A percentile compares a stretch with the other conserved stretches of the same genome.
Evolutionary conservation across 2,113 vertebrate genomes (phyloP).

Genomic region (Cynocephalus volans): DNA sequence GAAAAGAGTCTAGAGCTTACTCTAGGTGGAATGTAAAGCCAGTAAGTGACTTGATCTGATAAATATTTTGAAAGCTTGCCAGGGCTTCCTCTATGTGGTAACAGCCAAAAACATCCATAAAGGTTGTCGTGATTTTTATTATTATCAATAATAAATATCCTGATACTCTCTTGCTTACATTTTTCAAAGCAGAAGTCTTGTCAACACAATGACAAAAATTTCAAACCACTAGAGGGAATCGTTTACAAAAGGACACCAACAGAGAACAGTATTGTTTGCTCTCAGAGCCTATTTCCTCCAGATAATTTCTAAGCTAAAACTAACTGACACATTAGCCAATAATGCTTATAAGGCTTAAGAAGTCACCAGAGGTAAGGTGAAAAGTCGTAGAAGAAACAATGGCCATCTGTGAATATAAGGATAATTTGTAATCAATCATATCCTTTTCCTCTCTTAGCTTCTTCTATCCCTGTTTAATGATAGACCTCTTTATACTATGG

Average conservation of each 20-base stretch:
- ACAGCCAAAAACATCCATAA: constrained; percentile 45
- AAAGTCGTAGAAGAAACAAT: not conserved
- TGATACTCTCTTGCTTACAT: not conserved
- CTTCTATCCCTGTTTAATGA: not conserved
- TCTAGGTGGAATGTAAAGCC: constrained; percentile 37
- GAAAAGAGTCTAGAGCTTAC: not conserved
- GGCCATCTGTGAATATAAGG: not conserved
- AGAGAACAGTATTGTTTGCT: not conserved
- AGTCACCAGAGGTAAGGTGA: not conserved
- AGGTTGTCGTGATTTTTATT: constrained; percentile 13
- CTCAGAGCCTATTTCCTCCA: not conserved
- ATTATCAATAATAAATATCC: constrained; percentile 65
- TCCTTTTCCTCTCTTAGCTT: not conserved
- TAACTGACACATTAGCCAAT: not conserved
- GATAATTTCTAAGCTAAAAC: constrained; percentile 46
- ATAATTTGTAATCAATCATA: not conserved
- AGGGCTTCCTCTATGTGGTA: not conserved
- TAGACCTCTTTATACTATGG: not conserved
- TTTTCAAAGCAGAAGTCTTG: constrained; percentile 58
- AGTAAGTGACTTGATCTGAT: constrained; percentile 22
- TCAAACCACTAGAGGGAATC: constrained; percentile 67
- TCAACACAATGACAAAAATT: constrained; percentile 62
- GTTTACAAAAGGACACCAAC: constrained; percentile 63
- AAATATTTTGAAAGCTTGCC: constrained; percentile 60
- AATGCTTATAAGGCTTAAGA: not conserved